Base-by-base conservation (phyloP, 1,140 invertebrate species). In the Augochlora pura region DNA sequence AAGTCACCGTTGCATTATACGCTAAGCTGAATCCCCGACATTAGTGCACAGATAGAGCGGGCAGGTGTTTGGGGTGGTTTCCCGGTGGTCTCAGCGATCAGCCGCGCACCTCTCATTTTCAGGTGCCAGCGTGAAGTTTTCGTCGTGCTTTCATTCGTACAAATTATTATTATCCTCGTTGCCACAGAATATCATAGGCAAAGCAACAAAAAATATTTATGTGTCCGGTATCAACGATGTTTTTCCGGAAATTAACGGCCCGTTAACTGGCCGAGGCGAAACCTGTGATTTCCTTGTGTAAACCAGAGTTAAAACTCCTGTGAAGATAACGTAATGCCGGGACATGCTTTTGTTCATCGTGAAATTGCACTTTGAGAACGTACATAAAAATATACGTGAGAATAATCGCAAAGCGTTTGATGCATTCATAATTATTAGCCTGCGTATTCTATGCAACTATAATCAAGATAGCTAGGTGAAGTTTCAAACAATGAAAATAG, bases 1-100 rank as follows among this genome's bases (percentile, higher is more conserved):
- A 21, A 39, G 39, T 63, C 59, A 63, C 16, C 39, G 18, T 63
- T 69, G 57, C 66, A 78, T 77, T 82, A 82, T 66, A 52, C 79
- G 75, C 39, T 10, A n/a, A 60, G 42, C 21, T 38, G 57, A 70
- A 59, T 54, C 27, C 7, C 65, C 23, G 6, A 8, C 42, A 38
- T 70, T 63, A 52, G 46, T 8, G 59, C 23, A n/a, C 39, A 46
- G 46, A 54, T 27, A 49, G n/a, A n/a, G 57, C n/a, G 63, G 46
- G 57, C 75, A 77, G 75, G 75, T 77, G 75, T 63, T 52, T 63
- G 46, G 67, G 39, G 16, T 69, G 32, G 62, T 39, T 64, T 64
- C 27, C 74, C 39, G 39, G 75, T 70, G 57, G 57, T 52, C n/a
- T n/a, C 46, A 23, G 27, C 54, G 14, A 70, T 60, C 67, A 46